These are phyloP conservation scores for Geotrupes spiniger DNA, from an alignment of 2,888 invertebrate genomes.

Conservation along the genomic window DNA sequence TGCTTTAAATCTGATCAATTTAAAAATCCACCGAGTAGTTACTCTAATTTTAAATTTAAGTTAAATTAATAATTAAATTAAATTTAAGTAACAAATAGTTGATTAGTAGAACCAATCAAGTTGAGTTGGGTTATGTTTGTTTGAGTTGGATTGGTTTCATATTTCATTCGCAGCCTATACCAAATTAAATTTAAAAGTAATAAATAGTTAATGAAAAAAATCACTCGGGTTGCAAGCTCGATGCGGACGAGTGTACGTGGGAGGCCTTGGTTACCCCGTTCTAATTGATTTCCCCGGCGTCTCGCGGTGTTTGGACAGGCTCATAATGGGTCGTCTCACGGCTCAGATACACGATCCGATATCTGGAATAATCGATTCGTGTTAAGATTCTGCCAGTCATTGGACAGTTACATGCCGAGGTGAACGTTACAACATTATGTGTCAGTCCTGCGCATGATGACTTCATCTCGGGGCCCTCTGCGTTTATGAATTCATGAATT, in stretches of 20 bases:
- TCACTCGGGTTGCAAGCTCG: too few species aligned
- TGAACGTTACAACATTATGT: slow-evolving; percentile 39
- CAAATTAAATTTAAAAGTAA: too few species aligned
- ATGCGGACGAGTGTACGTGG: neutral
- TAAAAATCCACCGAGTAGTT: too few species aligned
- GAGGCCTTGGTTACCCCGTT: slow-evolving; percentile 25
- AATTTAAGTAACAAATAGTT: too few species aligned
- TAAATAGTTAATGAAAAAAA: too few species aligned
- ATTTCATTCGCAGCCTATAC: too few species aligned
- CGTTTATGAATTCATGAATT: slow-evolving; percentile 33
- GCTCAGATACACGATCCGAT: slow-evolving; percentile 45
- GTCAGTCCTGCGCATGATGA: slow-evolving; percentile 37
- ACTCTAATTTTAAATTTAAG: too few species aligned
- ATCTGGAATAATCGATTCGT: slow-evolving; percentile 46
- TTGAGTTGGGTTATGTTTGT: too few species aligned
- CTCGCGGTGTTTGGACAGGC: slow-evolving; percentile 43
- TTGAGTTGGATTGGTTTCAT: too few species aligned
- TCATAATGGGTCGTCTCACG: slow-evolving; percentile 44
- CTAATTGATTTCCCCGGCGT: slow-evolving; percentile 43
- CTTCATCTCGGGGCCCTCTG: slow-evolving; percentile 35
- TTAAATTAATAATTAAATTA: too few species aligned
- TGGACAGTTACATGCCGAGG: slow-evolving; percentile 40
- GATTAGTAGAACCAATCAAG: too few species aligned
- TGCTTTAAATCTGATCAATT: too few species aligned
- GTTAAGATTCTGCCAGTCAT: slow-evolving; percentile 44